These are phyloP conservation scores for Ivindomyrus marchei DNA, from an alignment of 2,113 vertebrate genomes.

Conservation along the genomic window DNA sequence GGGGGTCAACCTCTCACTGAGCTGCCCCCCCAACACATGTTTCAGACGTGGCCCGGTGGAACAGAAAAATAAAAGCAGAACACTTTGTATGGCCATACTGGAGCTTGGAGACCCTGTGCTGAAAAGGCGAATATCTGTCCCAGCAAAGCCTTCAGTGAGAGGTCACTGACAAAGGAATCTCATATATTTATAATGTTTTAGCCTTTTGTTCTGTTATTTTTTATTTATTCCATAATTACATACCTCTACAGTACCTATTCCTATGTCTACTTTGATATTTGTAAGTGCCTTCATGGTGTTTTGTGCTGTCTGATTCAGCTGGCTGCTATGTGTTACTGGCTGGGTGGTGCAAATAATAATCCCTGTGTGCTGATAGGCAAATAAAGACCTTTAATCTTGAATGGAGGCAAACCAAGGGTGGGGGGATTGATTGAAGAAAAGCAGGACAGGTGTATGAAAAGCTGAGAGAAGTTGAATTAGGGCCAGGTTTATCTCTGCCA, in stretches of 20 bases:
- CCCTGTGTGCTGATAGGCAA: background rate
- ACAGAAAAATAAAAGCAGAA: background rate
- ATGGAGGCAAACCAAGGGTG: background rate
- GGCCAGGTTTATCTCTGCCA: background rate
- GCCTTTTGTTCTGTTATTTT: background rate
- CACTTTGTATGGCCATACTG: too few relatives aligned
- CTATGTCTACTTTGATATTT: background rate
- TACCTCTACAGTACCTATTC: background rate
- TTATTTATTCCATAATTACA: background rate
- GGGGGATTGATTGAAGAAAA: background rate
- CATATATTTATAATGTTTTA: background rate
- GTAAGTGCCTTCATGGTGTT: background rate
- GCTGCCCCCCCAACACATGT: background rate
- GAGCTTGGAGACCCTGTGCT: too few relatives aligned
- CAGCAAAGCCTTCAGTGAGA: background rate
- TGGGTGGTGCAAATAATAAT: background rate
- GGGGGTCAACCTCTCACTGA: background rate
- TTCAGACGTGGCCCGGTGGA: background rate
- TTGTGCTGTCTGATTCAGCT: background rate
- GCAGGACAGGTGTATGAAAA: background rate
- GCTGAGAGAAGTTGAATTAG: background rate
- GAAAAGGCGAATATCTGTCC: background rate
- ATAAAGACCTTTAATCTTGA: background rate
- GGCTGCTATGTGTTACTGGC: background rate
- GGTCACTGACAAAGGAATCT: background rate